Base-by-base conservation (phyloP, 2,797 vertebrate genomes). In the Schizothorax lantsangensis region DNA sequence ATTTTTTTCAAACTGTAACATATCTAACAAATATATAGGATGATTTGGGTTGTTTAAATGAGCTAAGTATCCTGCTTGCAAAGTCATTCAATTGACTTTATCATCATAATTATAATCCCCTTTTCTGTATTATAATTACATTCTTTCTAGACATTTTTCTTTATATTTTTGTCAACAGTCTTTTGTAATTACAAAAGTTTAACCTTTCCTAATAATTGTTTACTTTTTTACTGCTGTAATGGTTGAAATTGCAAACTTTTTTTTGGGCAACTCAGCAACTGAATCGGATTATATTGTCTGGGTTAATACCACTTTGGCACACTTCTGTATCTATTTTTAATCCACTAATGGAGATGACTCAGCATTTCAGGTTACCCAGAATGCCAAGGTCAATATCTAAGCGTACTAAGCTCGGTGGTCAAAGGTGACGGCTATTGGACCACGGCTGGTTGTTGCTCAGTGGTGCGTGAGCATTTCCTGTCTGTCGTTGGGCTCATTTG, bases 321-420 rank as follows among this genome's bases (percentile, higher is more conserved):
- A 43, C 36, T 15, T 36, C 49, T 75, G 9, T 71, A 49, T 74
- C 7, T 54, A 14, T 52, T 68, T 64, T 30, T 66, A 79, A 87
- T 87, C 66, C 49, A 78, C 33, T 83, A 85, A 83, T 79, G 30
- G 69, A 68, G 30, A 86, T 86, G 86, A 88, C 62, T 88, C 81
- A 64, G 79, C 87, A 84, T 79, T 80, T 86, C 74, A 19, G 38
- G 45, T 75, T 77, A n/a, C 52, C 47, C 40, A 85, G 72, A n/a
- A 33, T 81, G 52, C 33, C 57, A 77, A 69, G 79, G 79, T 86
- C 85, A 86, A 54, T 77, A 82, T 73, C 36, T 21, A 59, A 45
- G 11, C 23, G n/a, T 14, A 69, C 72, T 47, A 52, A 78, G 72
- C 73, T 36, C 40, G 23, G 45, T 71, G 82, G 81, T 79, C 66